A percentile compares a stretch with the other conserved stretches of the same genome.
These are phyloP conservation scores for Lithophane ornitopus DNA, from an alignment of 2,888 invertebrate species.

Conservation along the genomic window DNA sequence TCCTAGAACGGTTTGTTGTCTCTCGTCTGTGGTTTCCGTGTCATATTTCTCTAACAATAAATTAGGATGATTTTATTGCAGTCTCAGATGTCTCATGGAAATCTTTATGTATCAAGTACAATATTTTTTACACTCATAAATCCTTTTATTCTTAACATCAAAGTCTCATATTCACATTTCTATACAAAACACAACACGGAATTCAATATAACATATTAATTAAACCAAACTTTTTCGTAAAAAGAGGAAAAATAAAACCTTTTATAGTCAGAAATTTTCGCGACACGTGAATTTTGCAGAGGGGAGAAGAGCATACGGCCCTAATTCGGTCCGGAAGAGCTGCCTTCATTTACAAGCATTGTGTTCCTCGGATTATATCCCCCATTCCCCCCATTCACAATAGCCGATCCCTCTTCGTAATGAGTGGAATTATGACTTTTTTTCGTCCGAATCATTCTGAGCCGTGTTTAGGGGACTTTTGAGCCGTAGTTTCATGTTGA, in stretches of 20 bases:
- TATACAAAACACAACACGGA: slow-evolving; percentile 24
- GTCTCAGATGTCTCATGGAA: too few species aligned
- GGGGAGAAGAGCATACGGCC: slow-evolving; percentile 71
- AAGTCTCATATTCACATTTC: slow-evolving; percentile 13
- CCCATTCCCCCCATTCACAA: slow-evolving; percentile 69
- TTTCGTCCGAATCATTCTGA: slow-evolving; percentile 77
- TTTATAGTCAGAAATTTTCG: slow-evolving; percentile 68
- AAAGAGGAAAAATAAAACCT: slow-evolving; percentile 53
- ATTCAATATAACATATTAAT: slow-evolving; percentile 57
- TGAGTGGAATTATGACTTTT: slow-evolving; percentile 86
- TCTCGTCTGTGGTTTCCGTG: not conserved
- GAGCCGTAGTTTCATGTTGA: slow-evolving; percentile 66
- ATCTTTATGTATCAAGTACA: not conserved
- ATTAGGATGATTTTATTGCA: not conserved
- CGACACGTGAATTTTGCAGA: slow-evolving; percentile 68
- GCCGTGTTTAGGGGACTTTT: slow-evolving; percentile 65
- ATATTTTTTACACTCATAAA: not conserved
- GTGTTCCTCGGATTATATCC: slow-evolving; percentile 81
- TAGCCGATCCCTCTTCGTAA: slow-evolving; percentile 75
- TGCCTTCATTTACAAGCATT: slow-evolving; percentile 81
- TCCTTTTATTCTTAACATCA: not conserved
- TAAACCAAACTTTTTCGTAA: slow-evolving; percentile 40
- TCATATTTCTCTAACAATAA: not conserved
- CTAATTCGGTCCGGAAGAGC: slow-evolving; percentile 77
- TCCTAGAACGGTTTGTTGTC: slow-evolving; percentile 6